A percentile compares a stretch with the other conserved stretches of the same genome.
Evolutionary conservation across 2,113 vertebrate species (phyloP).

Genomic region (Tragelaphus buxtoni): DNA sequence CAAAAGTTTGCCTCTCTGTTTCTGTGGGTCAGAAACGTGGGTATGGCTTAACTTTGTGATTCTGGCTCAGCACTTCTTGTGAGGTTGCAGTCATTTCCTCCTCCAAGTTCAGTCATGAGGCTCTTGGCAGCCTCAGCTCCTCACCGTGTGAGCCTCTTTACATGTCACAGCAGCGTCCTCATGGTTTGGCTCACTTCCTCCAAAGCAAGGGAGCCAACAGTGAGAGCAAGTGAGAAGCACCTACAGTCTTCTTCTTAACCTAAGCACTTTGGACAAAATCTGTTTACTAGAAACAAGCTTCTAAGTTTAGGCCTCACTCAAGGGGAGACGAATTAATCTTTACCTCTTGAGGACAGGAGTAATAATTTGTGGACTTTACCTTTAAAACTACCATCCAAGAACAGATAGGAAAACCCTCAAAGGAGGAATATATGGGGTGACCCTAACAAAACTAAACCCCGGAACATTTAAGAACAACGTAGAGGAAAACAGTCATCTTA

Average conservation of each 20-base stretch:
- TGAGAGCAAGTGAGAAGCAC: not conserved
- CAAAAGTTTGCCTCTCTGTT: not conserved
- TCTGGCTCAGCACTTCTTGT: not conserved
- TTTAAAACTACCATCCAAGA: not conserved
- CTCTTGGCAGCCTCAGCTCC: not conserved
- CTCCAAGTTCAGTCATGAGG: not conserved
- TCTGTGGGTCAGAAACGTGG: not conserved
- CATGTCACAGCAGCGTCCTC: not conserved
- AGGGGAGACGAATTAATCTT: not conserved
- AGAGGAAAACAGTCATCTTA: not conserved
- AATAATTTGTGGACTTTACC: not conserved
- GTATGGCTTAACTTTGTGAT: not conserved
- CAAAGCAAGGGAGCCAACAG: not conserved
- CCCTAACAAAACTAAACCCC: not conserved
- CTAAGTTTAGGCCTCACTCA: not conserved
- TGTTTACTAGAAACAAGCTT: not conserved
- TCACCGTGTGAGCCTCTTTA: not conserved
- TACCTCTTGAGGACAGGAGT: not conserved
- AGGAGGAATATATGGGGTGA: not conserved
- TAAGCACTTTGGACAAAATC: not conserved
- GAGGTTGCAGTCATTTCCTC: not conserved
- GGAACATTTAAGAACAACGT: not conserved
- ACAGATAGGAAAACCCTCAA: not conserved
- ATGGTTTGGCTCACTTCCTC: not conserved
- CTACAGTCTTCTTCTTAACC: not conserved